phyloP scores from a whole-genome alignment of 2,797 vertebrate genomes.

The Betta splendens region DNA sequence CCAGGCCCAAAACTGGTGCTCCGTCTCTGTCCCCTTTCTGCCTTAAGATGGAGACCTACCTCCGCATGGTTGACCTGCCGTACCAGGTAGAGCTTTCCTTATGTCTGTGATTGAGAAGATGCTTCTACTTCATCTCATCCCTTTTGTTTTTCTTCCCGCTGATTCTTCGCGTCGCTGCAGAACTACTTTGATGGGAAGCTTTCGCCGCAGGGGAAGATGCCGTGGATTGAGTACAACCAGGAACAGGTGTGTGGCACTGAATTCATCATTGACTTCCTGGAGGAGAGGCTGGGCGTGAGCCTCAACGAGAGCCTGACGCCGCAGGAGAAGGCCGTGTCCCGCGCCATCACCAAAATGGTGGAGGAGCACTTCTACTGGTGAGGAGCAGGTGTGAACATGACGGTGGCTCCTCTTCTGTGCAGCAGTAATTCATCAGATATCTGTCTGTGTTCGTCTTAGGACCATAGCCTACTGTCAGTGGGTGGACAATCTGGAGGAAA shows the following conservation, averaged over 20 bases:
- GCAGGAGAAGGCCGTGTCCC: conserved; percentile 91
- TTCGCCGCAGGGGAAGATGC: conserved; percentile 98
- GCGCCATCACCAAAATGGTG: conserved; percentile 96
- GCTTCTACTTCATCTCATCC: background rate
- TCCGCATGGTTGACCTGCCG: conserved; percentile 97
- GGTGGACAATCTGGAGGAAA: conserved; percentile 97
- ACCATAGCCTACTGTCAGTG: conserved; percentile 98
- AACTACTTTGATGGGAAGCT: conserved; percentile 99
- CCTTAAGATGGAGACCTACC: conserved; percentile 98
- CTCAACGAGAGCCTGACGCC: conserved; percentile 92
- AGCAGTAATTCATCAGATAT: background rate
- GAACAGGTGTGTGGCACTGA: conserved; percentile 93
- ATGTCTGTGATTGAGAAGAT: background rate
- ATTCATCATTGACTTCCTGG: conserved; percentile 98
- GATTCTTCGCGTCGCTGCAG: conserved; percentile 68
- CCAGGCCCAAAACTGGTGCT: conserved; percentile 89
- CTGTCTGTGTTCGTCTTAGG: conserved; percentile 71
- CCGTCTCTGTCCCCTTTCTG: conserved; percentile 97
- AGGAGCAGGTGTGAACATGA: too few species aligned
- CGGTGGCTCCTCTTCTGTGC: background rate
- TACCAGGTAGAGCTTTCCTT: conserved; percentile 87
- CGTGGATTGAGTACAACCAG: conserved; percentile 98
- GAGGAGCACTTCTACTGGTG: conserved; percentile 99
- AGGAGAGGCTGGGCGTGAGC: conserved; percentile 93
- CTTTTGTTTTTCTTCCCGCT: background rate